These are phyloP conservation scores for Lacerta viridis DNA, from an alignment of 2,797 vertebrate species.

Conservation along the genomic window DNA sequence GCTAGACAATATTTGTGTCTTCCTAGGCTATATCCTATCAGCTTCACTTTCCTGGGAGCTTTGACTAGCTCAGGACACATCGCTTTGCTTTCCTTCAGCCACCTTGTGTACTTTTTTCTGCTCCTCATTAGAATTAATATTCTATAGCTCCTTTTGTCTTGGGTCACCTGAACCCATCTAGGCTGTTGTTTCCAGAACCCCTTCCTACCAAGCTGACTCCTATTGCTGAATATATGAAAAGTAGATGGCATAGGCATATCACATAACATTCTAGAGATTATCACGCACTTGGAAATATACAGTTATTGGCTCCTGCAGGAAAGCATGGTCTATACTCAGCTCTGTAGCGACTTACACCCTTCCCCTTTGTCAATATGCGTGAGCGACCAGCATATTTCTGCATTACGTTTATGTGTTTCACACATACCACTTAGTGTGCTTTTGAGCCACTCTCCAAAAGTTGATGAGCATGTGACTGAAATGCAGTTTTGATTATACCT, in stretches of 20 bases:
- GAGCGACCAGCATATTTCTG: no score
- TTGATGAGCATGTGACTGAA: not conserved
- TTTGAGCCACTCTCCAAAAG: not conserved
- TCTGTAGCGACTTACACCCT: not conserved
- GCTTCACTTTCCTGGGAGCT: not conserved
- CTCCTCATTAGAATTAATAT: slow-evolving; percentile 5
- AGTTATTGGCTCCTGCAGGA: not conserved
- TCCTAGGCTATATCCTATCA: not conserved
- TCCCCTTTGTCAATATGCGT: not conserved
- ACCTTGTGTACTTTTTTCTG: not conserved
- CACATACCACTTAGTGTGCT: not conserved
- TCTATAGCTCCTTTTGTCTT: slow-evolving; percentile 9
- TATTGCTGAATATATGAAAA: not conserved
- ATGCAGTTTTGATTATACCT: not conserved
- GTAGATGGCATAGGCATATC: not conserved
- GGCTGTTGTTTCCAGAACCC: not conserved
- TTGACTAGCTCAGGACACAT: not conserved
- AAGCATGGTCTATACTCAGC: not conserved
- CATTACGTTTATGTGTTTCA: not conserved
- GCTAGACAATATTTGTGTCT: not conserved
- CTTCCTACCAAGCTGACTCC: not conserved
- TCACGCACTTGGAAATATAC: not conserved
- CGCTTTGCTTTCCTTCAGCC: slow-evolving; percentile 1
- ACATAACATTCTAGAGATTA: slow-evolving; percentile 24
- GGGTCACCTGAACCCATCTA: slow-evolving; percentile 18